Evolutionary conservation across 2,797 vertebrate genomes (phyloP), one percentile per base, ranked within the genome.

Genomic region (Typhlichthys eigenmanni): DNA sequence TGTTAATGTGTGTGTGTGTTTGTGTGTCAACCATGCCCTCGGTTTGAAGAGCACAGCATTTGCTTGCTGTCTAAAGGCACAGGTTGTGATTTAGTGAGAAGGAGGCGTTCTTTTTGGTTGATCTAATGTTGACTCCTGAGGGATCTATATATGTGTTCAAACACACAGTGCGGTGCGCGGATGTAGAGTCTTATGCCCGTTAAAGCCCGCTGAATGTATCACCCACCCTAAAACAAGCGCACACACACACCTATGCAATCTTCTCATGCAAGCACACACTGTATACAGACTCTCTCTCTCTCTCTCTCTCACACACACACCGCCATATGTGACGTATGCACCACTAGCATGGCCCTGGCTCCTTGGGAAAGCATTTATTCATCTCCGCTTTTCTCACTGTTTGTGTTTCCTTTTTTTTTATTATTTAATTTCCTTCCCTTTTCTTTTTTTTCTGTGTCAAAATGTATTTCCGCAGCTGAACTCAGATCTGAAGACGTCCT

Each of bases 1-100:
- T 46, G 43, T 13, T 16, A 11, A 7, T 52, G 32, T 14, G 47
- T 60, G 55, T 29, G 14, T 38, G 47, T 57, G 47, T 45, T 13
- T 49, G 43, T 53, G 49, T 48, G 53, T 72, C 82, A 87, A 87
- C 84, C 75, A 83, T 83, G 80, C 69, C 69, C 69, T 76, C 76
- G 74, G 81, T 83, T 87, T 84, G 79, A 75, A 83, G 83, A 87
- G 76, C 80, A 76, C 74, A 70, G 73, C 80, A 64, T 83, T 84
- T 71, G 74, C 74, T 81, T 74, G 80, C 78, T 81, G 83, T 75
- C 62, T 85, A 84, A 85, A 86, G 68, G 85, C 88, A 82, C 85
- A 78, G 85, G 84, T 85, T 89, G 76, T 83, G 84, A 85, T 87
- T 78, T 84, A 86, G 83, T 76, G 69, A 76, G 79, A 81, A 82